A percentile compares a stretch with the other conserved stretches of the same genome.
These are phyloP conservation scores for Cladopsammia gracilis DNA, from an alignment of 64 coral and sea anemone genomes.

Conservation along the genomic window DNA sequence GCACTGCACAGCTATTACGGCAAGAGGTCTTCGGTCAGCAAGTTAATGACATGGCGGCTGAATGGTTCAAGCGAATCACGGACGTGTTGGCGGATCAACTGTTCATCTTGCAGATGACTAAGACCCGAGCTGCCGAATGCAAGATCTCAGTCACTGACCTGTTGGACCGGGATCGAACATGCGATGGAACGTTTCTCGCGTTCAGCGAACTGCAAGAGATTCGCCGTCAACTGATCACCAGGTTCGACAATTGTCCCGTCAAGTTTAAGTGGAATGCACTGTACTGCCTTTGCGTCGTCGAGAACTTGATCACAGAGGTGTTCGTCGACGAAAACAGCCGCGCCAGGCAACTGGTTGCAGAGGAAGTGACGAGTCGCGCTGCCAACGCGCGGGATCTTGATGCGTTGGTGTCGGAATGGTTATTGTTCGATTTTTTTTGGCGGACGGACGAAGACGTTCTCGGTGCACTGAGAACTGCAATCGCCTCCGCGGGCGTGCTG, in stretches of 20 bases:
- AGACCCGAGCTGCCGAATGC: background rate
- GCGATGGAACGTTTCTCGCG: background rate
- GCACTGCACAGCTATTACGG: too few species aligned
- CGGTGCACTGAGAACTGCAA: background rate
- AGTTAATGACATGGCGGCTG: background rate
- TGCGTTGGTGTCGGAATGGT: background rate
- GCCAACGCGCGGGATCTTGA: background rate
- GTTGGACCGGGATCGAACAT: background rate
- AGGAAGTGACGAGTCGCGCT: background rate
- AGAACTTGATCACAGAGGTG: background rate
- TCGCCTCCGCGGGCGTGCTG: background rate
- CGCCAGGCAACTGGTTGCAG: background rate
- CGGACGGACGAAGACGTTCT: background rate
- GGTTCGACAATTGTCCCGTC: background rate
- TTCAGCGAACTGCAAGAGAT: background rate
- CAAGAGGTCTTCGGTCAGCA: too few species aligned
- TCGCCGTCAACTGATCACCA: background rate
- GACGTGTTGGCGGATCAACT: background rate
- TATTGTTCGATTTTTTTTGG: constrained; percentile 4
- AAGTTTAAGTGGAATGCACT: background rate
- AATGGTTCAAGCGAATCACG: background rate
- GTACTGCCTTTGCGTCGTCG: background rate
- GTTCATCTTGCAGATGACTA: background rate
- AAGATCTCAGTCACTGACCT: background rate
- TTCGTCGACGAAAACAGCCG: background rate